Evolutionary conservation across 2,888 invertebrate species (phyloP).

Genomic region (Cephus nigrinus): DNA sequence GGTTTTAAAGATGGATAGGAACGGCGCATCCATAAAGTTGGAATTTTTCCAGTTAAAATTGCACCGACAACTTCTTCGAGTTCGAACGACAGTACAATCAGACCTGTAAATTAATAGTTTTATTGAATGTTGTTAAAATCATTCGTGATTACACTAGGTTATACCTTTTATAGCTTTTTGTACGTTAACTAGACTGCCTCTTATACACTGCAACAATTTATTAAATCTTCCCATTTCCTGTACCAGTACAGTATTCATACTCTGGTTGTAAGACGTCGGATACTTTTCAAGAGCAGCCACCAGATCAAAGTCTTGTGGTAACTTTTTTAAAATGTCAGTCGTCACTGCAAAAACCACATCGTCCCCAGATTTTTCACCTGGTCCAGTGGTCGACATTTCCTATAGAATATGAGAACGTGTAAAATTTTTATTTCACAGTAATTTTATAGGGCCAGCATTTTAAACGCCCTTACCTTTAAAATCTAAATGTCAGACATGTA

Average conservation of each 20-base stretch:
- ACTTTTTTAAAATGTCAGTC: conserved; percentile 79
- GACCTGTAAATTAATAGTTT: conserved; percentile 69
- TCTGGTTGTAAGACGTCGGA: conserved; percentile 84
- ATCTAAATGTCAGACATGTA: conserved; percentile 3
- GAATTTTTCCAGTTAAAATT: conserved; percentile 86
- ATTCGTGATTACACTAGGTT: not conserved
- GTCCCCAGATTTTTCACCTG: conserved; percentile 78
- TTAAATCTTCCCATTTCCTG: conserved; percentile 88
- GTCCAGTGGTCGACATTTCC: conserved; percentile 74
- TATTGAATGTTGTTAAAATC: not conserved
- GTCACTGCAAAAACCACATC: conserved; percentile 84
- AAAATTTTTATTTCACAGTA: too few species aligned
- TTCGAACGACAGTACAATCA: conserved; percentile 86
- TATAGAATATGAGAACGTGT: conserved; percentile 45
- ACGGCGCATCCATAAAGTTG: conserved; percentile 83
- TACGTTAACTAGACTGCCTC: conserved; percentile 80
- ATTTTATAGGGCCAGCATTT: too few species aligned
- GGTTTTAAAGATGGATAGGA: conserved; percentile 95
- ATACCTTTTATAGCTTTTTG: conserved; percentile 89
- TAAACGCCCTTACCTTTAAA: conserved; percentile 1
- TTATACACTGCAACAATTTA: conserved; percentile 78
- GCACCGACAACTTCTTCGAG: conserved; percentile 88
- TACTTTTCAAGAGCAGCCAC: conserved; percentile 75
- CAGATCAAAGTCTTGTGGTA: conserved; percentile 80
- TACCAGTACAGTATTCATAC: conserved; percentile 94